A percentile compares a stretch with the other conserved stretches of the same genome.
These are phyloP conservation scores for Rattus norvegicus DNA, from an alignment of 2,113 vertebrate species.

Conservation along the genomic window GRCr8 NC_086021.1:171082501-171083000, in stretches of 20 bases:
- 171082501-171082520: slow-evolving; percentile 49
- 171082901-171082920: background rate
- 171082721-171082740: slow-evolving; percentile 9
- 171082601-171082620: slow-evolving; percentile 5
- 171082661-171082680: background rate
- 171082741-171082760: slow-evolving; percentile 5
- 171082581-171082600: slow-evolving; percentile 16
- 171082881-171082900: slow-evolving; percentile 23
- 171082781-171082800: slow-evolving; percentile 21
- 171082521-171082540: background rate
- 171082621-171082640: background rate
- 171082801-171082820: slow-evolving; percentile 22
- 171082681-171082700: background rate
- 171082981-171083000: background rate
- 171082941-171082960: background rate
- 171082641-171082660: slow-evolving; percentile 47
- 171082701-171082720: slow-evolving; percentile 15
- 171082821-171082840: background rate
- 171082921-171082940: background rate
- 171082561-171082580: slow-evolving; percentile 46
- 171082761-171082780: slow-evolving; percentile 6
- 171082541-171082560: background rate
- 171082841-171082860: slow-evolving; percentile 53
- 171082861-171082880: background rate
- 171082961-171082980: background rate